phyloP scores from a whole-genome alignment of 2,113 vertebrate species.

The Orcinus orca region DNA sequence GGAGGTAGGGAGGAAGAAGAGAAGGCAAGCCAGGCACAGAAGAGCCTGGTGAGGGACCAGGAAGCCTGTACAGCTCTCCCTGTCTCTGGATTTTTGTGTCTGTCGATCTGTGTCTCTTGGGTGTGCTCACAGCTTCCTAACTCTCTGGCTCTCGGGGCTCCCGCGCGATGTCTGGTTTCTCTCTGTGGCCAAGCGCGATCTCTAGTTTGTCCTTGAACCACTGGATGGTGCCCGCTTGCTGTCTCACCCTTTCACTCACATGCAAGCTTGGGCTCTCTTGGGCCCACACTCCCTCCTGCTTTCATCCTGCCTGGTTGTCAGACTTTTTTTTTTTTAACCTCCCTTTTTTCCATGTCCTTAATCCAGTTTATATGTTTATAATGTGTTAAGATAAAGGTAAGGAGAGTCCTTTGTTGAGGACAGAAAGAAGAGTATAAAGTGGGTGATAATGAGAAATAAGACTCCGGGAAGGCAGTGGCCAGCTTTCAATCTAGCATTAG shows the following conservation, averaged over 20 bases:
- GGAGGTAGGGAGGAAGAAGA: neutral
- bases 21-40: neutral
- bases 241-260: neutral
- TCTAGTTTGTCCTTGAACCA: neutral
- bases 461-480: neutral
- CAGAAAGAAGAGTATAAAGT: neutral
- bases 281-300: neutral
- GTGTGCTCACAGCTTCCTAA: fast-evolving
- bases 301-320: neutral
- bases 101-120: fast-evolving
- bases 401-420: neutral
- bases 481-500: neutral
- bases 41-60: fast-evolving
- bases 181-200: fast-evolving
- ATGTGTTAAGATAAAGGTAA: neutral
- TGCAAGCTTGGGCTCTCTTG: neutral
- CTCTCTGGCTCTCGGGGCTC: neutral
- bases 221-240: fast-evolving
- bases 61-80: fast-evolving
- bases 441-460: neutral
- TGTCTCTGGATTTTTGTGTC: neutral
- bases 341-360: neutral
- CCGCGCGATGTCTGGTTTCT: neutral
- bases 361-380: neutral
- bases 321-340: neutral